Base-by-base conservation (phyloP, 2,797 vertebrate species). In the Scleropages formosus region DNA sequence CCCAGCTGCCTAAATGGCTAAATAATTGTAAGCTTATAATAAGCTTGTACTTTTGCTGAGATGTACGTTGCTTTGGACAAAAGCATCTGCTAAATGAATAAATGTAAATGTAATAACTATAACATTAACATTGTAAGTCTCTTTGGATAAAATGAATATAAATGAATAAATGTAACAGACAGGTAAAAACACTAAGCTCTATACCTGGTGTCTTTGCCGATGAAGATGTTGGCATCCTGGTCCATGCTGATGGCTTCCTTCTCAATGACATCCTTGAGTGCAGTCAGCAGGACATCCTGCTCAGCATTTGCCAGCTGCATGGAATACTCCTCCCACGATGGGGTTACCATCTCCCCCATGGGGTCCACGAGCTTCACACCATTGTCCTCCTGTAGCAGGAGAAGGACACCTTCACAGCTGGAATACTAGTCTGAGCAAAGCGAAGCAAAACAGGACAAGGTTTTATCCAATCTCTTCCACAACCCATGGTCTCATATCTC, bases 131-230 rank as follows among this genome's bases (percentile, higher is more conserved):
- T n/a, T n/a, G n/a, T n/a, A n/a, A n/a, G n/a, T n/a, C n/a, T n/a
- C n/a, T n/a, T n/a, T n/a, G n/a, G n/a, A n/a, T n/a, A n/a, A n/a
- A n/a, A n/a, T n/a, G n/a, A n/a, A n/a, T n/a, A n/a, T n/a, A n/a
- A n/a, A n/a, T n/a, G n/a, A n/a, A n/a, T n/a, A n/a, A n/a, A n/a
- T n/a, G n/a, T n/a, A n/a, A n/a, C n/a, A n/a, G n/a, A n/a, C n/a
- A n/a, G n/a, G n/a, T n/a, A n/a, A n/a, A n/a, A n/a, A n/a, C 53
- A 56, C 18, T 56, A 53, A 56, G 9, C 9, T 56, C 11, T 18
- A 56, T 82, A 99, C 98, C 98, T 95, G 78, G 96, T 99, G 79
- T 99, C 98, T 92, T 92, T 94, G 44, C 95, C 96, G 11, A 96
- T 83, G 80, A 95, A 93, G 69, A 99, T 83, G 0, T 83, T 89